Evolutionary conservation across 2,797 vertebrate species (phyloP).

Genomic region (Tenualosa ilisha): DNA sequence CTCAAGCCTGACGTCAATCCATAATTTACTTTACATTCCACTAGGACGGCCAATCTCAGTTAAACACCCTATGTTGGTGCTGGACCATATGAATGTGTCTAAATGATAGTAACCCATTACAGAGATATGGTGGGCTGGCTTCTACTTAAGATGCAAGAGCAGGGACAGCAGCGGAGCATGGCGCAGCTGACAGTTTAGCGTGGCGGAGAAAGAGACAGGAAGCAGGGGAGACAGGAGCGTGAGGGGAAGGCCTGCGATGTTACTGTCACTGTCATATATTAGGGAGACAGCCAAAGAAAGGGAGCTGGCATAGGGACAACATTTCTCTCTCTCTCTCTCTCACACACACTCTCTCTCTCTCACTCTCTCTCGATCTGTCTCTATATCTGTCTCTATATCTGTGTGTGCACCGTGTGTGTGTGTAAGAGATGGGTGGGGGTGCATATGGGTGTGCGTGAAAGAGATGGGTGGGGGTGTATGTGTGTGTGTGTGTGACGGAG

Average conservation of each 20-base stretch:
- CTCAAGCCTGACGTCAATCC: background rate
- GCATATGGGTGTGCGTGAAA: background rate
- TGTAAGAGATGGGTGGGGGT: background rate
- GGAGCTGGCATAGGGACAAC: conserved; percentile 42
- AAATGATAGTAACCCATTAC: background rate
- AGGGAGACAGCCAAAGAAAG: conserved; percentile 46
- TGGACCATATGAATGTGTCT: background rate
- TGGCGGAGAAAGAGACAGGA: background rate
- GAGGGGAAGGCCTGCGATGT: background rate
- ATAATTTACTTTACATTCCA: background rate
- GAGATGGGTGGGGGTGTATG: background rate
- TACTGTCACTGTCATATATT: conserved; percentile 49
- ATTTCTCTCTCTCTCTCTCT: conserved; percentile 28
- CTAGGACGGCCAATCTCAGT: background rate
- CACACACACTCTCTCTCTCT: background rate
- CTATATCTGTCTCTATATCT: background rate
- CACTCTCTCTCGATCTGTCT: background rate
- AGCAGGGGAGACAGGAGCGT: background rate
- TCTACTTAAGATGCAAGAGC: conserved; percentile 6
- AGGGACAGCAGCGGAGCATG: background rate
- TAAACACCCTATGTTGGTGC: background rate
- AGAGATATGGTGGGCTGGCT: background rate
- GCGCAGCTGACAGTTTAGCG: background rate
- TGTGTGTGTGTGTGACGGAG: background rate
- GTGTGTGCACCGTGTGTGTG: background rate